Conservation (phyloP, 1,140 invertebrate genomes). For the Plodia interpunctella region DNA sequence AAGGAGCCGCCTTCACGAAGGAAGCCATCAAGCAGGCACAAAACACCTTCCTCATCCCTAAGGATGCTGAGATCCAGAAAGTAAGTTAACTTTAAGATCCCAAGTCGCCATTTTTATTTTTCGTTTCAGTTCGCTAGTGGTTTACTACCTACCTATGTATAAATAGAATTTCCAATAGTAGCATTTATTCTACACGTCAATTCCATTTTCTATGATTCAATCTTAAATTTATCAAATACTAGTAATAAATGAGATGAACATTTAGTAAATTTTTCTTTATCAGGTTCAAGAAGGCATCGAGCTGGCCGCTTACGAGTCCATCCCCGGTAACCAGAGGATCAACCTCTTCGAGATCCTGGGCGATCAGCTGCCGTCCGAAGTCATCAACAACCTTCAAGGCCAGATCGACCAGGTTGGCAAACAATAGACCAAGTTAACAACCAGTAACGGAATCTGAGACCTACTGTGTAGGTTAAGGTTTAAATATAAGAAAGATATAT, state of each 20-base stretch:
- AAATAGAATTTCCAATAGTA: too few species aligned
- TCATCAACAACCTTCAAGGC: slow-evolving; percentile 89
- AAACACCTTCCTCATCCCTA: slow-evolving; percentile 88
- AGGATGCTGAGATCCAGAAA: slow-evolving; percentile 90
- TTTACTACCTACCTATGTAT: too few species aligned
- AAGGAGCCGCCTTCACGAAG: slow-evolving; percentile 87
- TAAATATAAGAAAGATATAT: slow-evolving; percentile 3
- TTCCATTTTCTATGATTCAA: too few species aligned
- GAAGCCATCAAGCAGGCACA: slow-evolving; percentile 92
- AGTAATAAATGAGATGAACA: background rate
- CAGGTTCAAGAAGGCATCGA: slow-evolving; percentile 90
- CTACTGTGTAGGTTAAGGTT: background rate
- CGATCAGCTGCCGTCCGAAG: slow-evolving; percentile 88
- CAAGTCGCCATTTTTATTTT: too few species aligned
- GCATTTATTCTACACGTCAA: too few species aligned
- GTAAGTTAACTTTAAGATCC: too few species aligned
- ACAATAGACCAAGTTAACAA: slow-evolving; percentile 57
- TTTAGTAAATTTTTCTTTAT: slow-evolving; percentile 7
- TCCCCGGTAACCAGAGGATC: slow-evolving; percentile 88
- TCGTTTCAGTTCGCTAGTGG: too few species aligned
- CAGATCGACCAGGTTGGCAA: slow-evolving; percentile 89
- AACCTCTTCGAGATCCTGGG: slow-evolving; percentile 89
- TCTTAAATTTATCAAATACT: too few species aligned
- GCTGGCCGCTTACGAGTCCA: slow-evolving; percentile 88
- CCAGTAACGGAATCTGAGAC: background rate